Base-by-base conservation (phyloP, 2,888 invertebrate genomes). In the Anthoptus insignis region DNA sequence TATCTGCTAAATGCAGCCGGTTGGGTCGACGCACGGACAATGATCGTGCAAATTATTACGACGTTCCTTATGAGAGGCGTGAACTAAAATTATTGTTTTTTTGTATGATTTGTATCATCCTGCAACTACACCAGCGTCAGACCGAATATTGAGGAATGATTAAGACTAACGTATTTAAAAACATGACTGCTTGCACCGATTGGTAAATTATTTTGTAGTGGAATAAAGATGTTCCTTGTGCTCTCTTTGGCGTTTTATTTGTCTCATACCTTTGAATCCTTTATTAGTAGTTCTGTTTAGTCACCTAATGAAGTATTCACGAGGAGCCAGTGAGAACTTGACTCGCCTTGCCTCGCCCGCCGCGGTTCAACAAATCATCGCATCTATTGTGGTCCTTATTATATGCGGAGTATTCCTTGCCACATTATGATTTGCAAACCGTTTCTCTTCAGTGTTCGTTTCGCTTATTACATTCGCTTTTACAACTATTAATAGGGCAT, bases 241-340 rank as follows among this genome's bases (percentile, higher is more conserved):
- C 79, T 75, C 13, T 52, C 22, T 42, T 29, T 77, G 82, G 82
- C 77, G 79, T 79, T 81, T 80, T 77, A 77, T 85, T 84, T 81
- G 84, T 75, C 65, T 67, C 71, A 29, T 65, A 80, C 77, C 78
- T 80, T 76, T 74, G 74, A 70, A 73, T 71, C 77, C 73, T 80
- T 84, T 84, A 86, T 87, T 83, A 84, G 75, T 77, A 77, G 76
- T 84, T 83, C 73, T 79, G 89, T 83, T 80, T 73, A 87, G 87
- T 91, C 91, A 91, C 84, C 87, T 91, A 88, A 91, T 91, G 88
- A 91, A 90, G 88, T 87, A 90, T 91, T 90, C 86, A 89, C 76
- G 73, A 78, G 76, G 77, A 78, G 69, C 66, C 76, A 64, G 63
- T 66, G 72, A 73, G 77, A 72, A 74, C 74, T 73, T 66, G 72